These are phyloP conservation scores for Dicycla oo DNA, from an alignment of 2,888 invertebrate genomes.

Conservation along the genomic window DNA sequence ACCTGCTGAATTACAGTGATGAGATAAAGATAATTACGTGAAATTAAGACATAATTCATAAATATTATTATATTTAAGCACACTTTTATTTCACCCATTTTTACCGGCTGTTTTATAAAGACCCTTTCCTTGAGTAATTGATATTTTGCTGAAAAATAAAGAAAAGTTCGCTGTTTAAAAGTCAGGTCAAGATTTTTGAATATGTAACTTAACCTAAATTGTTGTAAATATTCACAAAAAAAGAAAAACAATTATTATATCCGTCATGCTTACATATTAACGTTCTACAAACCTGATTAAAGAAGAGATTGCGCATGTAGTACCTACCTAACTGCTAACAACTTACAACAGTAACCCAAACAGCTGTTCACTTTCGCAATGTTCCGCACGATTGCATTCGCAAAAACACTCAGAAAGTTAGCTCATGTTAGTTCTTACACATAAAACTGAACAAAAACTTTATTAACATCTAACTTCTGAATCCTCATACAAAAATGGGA, in stretches of 20 bases:
- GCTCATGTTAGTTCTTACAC: constrained; percentile 1
- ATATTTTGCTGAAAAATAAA: constrained; percentile 29
- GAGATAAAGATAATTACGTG: constrained; percentile 68
- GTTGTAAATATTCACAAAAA: not conserved
- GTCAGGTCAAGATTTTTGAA: not conserved
- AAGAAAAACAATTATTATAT: not conserved
- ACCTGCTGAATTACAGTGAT: constrained; percentile 71
- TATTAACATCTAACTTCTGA: constrained; percentile 34
- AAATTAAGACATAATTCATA: constrained; percentile 55
- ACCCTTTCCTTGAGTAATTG: constrained; percentile 35
- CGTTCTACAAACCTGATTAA: not conserved
- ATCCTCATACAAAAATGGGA: constrained; percentile 37
- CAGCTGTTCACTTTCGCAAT: not conserved
- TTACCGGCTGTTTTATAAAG: constrained; percentile 19
- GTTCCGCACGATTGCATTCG: constrained; percentile 14
- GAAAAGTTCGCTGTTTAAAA: not conserved
- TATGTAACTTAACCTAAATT: not conserved
- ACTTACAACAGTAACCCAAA: not conserved
- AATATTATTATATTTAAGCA: constrained; percentile 29
- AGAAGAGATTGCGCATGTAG: no score
- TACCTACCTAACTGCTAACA: no score
- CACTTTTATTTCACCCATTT: constrained; percentile 46
- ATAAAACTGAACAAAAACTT: constrained; percentile 23
- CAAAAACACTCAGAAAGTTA: constrained; percentile 31
- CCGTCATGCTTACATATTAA: not conserved